Evolutionary conservation across 37 sponge, comb jelly and placozoan species (phyloP).

Genomic region (Hexactinellida sp.): DNA sequence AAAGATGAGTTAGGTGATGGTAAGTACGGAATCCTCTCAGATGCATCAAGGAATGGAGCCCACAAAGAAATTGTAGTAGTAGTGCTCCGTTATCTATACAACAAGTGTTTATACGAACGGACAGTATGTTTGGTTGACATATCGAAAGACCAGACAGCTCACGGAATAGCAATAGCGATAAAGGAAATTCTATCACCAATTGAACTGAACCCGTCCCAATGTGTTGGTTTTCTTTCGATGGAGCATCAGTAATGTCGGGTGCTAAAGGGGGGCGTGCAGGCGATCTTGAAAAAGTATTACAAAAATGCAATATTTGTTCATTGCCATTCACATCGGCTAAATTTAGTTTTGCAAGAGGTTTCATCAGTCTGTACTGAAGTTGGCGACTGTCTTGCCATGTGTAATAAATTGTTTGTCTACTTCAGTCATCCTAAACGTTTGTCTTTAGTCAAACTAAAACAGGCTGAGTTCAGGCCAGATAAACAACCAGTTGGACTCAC

Average conservation of each 20-base stretch:
- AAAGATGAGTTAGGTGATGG: neutral
- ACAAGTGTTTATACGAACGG: neutral
- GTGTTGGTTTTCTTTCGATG: slow-evolving; percentile 16
- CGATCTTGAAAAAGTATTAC: slow-evolving; percentile 13
- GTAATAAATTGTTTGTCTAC: neutral
- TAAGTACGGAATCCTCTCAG: slow-evolving; percentile 8
- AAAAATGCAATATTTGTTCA: neutral
- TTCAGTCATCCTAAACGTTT: neutral
- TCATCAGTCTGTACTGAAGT: neutral
- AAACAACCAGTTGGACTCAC: neutral
- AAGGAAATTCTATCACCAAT: neutral
- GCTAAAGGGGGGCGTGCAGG: slow-evolving; percentile 1
- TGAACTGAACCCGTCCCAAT: slow-evolving; percentile 5
- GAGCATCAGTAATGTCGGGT: slow-evolving; percentile 14
- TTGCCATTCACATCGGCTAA: neutral
- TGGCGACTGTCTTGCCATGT: neutral
- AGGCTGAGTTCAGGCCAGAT: neutral
- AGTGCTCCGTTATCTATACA: neutral
- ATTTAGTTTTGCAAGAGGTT: neutral
- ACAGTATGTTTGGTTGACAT: neutral
- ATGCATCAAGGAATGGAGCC: neutral
- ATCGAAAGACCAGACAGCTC: neutral
- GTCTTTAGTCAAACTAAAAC: neutral
- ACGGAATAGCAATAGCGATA: neutral
- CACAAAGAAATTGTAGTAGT: slow-evolving; percentile 7